Percentiles rank a stretch among this genome's conserved stretches.
phyloP scores from a whole-genome alignment of 2,888 invertebrate species.

The Brachyopa scutellaris region DNA sequence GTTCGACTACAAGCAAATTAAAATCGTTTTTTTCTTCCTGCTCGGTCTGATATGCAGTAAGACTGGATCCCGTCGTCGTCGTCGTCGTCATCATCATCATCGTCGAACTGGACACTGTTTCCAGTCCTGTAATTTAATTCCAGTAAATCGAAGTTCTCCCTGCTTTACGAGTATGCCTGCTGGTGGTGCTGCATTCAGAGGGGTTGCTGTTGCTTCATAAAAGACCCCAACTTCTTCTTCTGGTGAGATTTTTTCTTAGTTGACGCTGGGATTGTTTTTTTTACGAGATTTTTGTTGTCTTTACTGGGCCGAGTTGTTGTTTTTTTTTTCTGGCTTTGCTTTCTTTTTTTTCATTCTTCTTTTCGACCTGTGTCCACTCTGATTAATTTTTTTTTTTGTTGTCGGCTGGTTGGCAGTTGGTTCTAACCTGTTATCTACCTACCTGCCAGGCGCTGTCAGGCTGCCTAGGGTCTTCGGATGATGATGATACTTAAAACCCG shows the following conservation, averaged over 20 bases:
- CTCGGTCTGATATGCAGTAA: slow-evolving; percentile 74
- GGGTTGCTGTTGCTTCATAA: slow-evolving; percentile 31
- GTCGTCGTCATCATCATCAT: slow-evolving; percentile 72
- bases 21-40: slow-evolving; percentile 76
- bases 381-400: slow-evolving; percentile 47
- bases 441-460: slow-evolving; percentile 69
- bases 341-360: no score
- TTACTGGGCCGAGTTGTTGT: slow-evolving; percentile 20
- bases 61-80: slow-evolving; percentile 73
- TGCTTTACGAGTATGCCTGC: slow-evolving; percentile 26
- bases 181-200: slow-evolving; percentile 16
- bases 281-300: slow-evolving; percentile 37
- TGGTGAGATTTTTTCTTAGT: slow-evolving; percentile 33
- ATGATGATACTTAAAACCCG: slow-evolving; percentile 73
- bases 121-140: slow-evolving; percentile 72
- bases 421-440: slow-evolving; percentile 71
- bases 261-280: slow-evolving; percentile 47
- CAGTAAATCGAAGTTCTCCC: slow-evolving; percentile 57
- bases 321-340: slow-evolving; percentile 41
- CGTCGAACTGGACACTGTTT: slow-evolving; percentile 69
- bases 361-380: slow-evolving; percentile 67
- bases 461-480: slow-evolving; percentile 67
- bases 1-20: slow-evolving; percentile 74
- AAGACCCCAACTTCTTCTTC: slow-evolving; percentile 38
- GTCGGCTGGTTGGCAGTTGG: slow-evolving; percentile 49